Percentiles rank a stretch among this genome's conserved stretches.
These are phyloP conservation scores for Hedya salicella DNA, from an alignment of 2,888 invertebrate genomes.

Conservation along the genomic window DNA sequence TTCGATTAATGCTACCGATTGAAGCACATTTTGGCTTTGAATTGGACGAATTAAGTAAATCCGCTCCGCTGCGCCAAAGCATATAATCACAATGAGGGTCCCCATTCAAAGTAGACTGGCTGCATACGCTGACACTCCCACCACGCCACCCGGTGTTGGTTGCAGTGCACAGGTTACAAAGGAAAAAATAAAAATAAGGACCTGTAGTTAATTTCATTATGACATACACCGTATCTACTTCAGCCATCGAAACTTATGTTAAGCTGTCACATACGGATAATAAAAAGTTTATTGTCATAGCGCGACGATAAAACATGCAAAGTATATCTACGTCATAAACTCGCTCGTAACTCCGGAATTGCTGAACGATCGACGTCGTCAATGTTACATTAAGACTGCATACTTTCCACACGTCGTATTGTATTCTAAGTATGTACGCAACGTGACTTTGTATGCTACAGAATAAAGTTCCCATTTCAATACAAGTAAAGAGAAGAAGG, in stretches of 20 bases:
- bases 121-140: too few species aligned
- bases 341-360: slow-evolving; percentile 31
- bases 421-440: background rate
- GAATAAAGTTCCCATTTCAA: slow-evolving; percentile 1
- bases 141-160: too few species aligned
- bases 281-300: slow-evolving; percentile 31
- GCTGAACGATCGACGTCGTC: slow-evolving; percentile 24
- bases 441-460: background rate
- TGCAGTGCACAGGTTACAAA: too few species aligned
- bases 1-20: too few species aligned
- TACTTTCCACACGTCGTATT: slow-evolving; percentile 5
- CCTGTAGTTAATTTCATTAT: too few species aligned
- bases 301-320: slow-evolving; percentile 19
- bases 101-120: too few species aligned
- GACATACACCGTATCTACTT: background rate
- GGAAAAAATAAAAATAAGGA: too few species aligned
- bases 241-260: background rate
- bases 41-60: too few species aligned
- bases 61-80: too few species aligned
- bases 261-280: slow-evolving; percentile 10
- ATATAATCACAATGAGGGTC: too few species aligned
- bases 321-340: slow-evolving; percentile 31
- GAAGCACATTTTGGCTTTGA: too few species aligned
- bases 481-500: background rate
- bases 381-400: slow-evolving; percentile 20